Conservation (phyloP, 2,797 vertebrate genomes). For the Synanceia verrucosa region DNA sequence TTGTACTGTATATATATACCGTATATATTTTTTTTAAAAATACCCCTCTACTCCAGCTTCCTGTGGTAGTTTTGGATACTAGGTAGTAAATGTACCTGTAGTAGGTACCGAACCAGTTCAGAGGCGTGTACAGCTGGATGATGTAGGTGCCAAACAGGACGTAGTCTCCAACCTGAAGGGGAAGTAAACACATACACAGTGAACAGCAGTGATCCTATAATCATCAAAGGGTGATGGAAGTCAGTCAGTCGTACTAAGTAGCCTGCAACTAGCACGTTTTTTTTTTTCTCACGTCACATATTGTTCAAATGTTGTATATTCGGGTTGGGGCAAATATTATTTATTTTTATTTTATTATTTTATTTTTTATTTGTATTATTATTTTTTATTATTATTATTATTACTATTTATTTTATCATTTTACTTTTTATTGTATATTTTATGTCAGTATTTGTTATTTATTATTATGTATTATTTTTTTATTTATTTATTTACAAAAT, state of each 20-base stretch:
- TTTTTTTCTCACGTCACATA: neutral
- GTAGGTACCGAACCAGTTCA: slow-evolving; percentile 96
- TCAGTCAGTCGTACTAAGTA: neutral
- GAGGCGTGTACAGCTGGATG: slow-evolving; percentile 92
- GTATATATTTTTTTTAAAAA: no score
- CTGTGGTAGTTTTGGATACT: neutral
- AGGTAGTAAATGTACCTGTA: slow-evolving; percentile 75
- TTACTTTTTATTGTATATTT: no score
- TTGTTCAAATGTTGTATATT: no score
- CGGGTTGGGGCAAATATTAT: no score
- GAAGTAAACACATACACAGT: neutral
- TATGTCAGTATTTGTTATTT: no score
- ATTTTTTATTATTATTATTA: no score
- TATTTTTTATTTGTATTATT: no score
- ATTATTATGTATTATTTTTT: no score
- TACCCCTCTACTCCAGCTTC: neutral
- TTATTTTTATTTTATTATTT: no score
- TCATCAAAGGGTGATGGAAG: neutral
- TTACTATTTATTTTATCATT: no score
- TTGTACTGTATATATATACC: no score
- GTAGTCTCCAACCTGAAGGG: slow-evolving; percentile 88
- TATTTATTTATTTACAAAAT: no score
- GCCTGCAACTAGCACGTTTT: neutral
- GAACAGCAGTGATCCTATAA: neutral
- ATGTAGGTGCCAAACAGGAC: slow-evolving; percentile 94